phyloP scores from a whole-genome alignment of 2,888 invertebrate species.

The Diarsia brunnea region DNA sequence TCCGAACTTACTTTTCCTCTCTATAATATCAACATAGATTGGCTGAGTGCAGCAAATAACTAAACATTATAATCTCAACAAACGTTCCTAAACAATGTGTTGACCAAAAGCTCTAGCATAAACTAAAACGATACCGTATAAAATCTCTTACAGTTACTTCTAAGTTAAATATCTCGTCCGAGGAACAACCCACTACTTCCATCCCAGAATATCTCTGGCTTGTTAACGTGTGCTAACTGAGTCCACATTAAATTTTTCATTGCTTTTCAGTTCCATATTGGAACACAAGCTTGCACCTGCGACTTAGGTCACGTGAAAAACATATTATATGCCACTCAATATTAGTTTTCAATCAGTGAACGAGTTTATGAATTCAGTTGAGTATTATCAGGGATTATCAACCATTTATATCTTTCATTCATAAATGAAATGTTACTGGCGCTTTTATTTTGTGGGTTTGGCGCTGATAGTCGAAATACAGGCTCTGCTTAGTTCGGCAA shows the following conservation, averaged over 20 bases:
- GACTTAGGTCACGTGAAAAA: background rate
- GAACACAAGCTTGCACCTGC: background rate
- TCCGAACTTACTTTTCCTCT: too few species aligned
- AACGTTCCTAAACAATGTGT: background rate
- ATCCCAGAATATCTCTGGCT: background rate
- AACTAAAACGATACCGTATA: background rate
- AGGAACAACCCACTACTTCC: background rate
- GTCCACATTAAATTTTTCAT: background rate
- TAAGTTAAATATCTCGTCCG: background rate
- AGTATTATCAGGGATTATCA: too few species aligned
- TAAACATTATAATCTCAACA: background rate
- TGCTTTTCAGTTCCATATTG: background rate
- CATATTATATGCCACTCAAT: too few species aligned
- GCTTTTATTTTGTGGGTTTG: too few species aligned
- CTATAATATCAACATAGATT: background rate
- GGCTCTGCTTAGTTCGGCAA: too few species aligned
- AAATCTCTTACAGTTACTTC: background rate
- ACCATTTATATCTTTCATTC: too few species aligned
- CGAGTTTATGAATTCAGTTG: too few species aligned
- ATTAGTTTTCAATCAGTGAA: too few species aligned
- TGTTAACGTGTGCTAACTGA: conserved; percentile 1
- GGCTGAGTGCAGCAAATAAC: background rate
- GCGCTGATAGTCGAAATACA: too few species aligned
- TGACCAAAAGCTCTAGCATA: background rate
- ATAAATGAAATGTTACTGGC: too few species aligned